Percentiles rank a stretch among this genome's conserved stretches.
These are phyloP conservation scores for Drosophila tristis DNA, from an alignment of 1,140 invertebrate genomes.

Conservation along the genomic window DNA sequence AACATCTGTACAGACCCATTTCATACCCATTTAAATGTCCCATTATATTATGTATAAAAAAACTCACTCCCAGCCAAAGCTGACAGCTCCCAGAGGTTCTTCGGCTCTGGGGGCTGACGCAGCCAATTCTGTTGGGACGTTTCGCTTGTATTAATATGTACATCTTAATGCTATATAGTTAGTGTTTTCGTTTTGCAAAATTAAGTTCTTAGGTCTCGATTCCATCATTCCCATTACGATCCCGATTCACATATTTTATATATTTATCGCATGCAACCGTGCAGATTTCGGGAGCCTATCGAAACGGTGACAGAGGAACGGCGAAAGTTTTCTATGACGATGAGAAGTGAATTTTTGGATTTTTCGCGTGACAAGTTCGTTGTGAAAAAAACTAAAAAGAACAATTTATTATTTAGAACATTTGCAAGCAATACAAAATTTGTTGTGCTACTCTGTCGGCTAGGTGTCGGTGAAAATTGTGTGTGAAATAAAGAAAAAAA, in stretches of 20 bases:
- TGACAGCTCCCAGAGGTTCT: too few species aligned
- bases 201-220: slow-evolving; percentile 56
- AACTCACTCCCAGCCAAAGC: too few species aligned
- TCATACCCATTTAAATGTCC: too few species aligned
- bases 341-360: slow-evolving; percentile 78
- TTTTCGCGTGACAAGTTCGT: slow-evolving; percentile 79
- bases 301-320: slow-evolving; percentile 66
- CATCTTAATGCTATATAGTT: too few species aligned
- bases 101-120: too few species aligned
- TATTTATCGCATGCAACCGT: slow-evolving; percentile 43
- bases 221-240: slow-evolving; percentile 34
- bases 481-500: slow-evolving; percentile 64
- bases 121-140: too few species aligned
- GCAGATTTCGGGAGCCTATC: slow-evolving; percentile 51
- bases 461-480: slow-evolving; percentile 59
- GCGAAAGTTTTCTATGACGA: slow-evolving; percentile 79
- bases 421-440: slow-evolving; percentile 46
- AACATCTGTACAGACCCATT: too few species aligned
- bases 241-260: neutral
- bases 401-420: slow-evolving; percentile 53
- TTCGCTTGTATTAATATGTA: too few species aligned
- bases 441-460: slow-evolving; percentile 46
- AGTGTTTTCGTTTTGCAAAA: slow-evolving; percentile 39
- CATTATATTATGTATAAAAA: too few species aligned
- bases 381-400: slow-evolving; percentile 64